Base-by-base conservation (phyloP, 2,797 vertebrate species). In the Semaprochilodus insignis region DNA sequence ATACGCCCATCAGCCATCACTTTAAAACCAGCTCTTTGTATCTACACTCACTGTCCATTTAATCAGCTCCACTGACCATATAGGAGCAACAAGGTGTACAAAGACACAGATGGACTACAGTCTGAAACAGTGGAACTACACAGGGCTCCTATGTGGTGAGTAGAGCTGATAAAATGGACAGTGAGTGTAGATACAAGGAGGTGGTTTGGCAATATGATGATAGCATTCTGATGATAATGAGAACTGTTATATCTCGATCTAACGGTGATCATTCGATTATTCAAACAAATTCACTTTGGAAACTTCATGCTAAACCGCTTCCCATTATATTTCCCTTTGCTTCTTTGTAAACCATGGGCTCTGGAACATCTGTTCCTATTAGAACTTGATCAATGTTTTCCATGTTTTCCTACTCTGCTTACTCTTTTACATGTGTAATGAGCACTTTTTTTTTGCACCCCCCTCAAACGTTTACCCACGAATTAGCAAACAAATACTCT, bases 401-500 rank as follows among this genome's bases (percentile, higher is more conserved):
- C 67, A 54, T 69, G 60, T 92, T 90, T 87, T 90, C 85, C 89
- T 89, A 91, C 89, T 88, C 90, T 88, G 91, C 89, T 90, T 88
- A 88, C 62, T 76, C 59, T 85, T 80, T 83, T 74, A 57, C 65
- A 83, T 86, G 79, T 93, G 92, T 94, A 95, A 94, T 92, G 93
- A 93, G 90, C 91, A 87, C 89, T 66, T 93, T 91, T 93, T 93
- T 92, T 92, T 86, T 89, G 55, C 27, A 8, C 14, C 16, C 71
- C 4, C 27, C 44, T 17, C 31, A 1, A 94, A 93, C 91, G 92
- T 90, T 91, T 89, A 92, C 92, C 90, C 89, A 89, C 76, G 88
- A 94, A 94, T 94, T 94, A 94, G 92, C 92, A 92, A 94, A 94
- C 93, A 86, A 91, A 93, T 93, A 91, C 92, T 94, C 92, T 92